Evolutionary conservation across 2,113 vertebrate species (phyloP).

Genomic region (Hassar affinis): DNA sequence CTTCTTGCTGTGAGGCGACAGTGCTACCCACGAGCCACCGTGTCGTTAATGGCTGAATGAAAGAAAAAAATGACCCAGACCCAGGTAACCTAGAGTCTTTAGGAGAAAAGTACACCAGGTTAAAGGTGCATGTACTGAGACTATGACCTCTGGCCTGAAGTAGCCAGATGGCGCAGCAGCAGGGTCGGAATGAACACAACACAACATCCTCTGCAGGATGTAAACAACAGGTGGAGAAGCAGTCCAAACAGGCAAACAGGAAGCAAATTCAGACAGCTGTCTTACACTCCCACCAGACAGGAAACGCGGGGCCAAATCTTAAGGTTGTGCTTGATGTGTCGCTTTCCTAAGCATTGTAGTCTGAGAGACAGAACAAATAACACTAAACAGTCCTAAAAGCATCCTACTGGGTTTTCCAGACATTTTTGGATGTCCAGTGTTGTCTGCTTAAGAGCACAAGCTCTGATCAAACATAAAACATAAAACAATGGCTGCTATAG

Average conservation of each 20-base stretch:
- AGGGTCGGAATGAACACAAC: slow-evolving; percentile 26
- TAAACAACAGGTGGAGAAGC: slow-evolving; percentile 55
- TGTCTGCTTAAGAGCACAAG: not conserved
- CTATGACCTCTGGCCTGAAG: not conserved
- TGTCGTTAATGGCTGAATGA: not conserved
- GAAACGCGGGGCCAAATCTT: slow-evolving; percentile 44
- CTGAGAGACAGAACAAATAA: not conserved
- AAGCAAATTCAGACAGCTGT: slow-evolving; percentile 51
- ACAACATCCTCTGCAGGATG: slow-evolving; percentile 40
- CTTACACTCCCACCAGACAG: slow-evolving; percentile 41
- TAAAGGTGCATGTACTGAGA: not conserved
- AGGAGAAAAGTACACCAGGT: not conserved
- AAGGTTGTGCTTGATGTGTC: slow-evolving; percentile 22
- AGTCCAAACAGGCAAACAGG: slow-evolving; percentile 56
- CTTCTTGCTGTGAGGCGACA: too few relatives aligned
- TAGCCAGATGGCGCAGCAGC: slow-evolving; percentile 38
- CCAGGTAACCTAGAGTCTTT: not conserved
- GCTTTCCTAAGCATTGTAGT: slow-evolving; percentile 33
- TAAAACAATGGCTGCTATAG: not conserved
- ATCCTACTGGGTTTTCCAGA: not conserved
- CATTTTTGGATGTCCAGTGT: not conserved
- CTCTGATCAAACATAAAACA: not conserved
- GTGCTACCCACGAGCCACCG: too few relatives aligned
- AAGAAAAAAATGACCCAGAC: not conserved
- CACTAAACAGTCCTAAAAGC: not conserved